Evolutionary conservation across 2,113 vertebrate species (phyloP).

Genomic region (Macroglossus sobrinus): DNA sequence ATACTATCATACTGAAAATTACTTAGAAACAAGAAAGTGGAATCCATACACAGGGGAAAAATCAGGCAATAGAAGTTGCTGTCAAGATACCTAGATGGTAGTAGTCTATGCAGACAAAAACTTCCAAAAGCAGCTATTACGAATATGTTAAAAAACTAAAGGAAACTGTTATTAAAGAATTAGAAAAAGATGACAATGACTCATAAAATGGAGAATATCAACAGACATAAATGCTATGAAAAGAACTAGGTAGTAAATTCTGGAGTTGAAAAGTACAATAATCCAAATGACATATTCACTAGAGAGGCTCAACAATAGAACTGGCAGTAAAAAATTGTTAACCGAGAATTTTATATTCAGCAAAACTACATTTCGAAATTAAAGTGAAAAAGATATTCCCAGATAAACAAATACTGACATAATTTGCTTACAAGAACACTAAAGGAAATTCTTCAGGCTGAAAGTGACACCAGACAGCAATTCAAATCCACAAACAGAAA

Average conservation of each 20-base stretch:
- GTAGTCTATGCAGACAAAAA: neutral
- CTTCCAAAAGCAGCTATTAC: neutral
- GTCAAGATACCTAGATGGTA: neutral
- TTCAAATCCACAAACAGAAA: neutral
- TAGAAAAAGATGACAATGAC: neutral
- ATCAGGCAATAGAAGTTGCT: neutral
- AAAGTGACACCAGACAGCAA: neutral
- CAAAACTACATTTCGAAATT: slow-evolving; percentile 8
- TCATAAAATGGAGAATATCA: neutral
- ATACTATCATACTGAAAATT: neutral
- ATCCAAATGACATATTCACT: neutral
- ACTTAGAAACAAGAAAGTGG: neutral
- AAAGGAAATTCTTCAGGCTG: neutral
- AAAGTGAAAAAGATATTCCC: neutral
- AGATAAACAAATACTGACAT: neutral
- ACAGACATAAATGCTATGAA: neutral
- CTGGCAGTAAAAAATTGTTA: neutral
- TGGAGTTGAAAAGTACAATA: neutral
- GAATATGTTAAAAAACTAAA: neutral
- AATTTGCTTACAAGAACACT: neutral
- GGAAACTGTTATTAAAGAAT: neutral
- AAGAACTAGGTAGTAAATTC: neutral
- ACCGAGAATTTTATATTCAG: neutral
- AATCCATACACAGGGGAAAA: neutral
- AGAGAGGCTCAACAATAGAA: neutral